Conservation (phyloP, 2,797 vertebrate genomes). For the Siniperca scherzeri region DNA sequence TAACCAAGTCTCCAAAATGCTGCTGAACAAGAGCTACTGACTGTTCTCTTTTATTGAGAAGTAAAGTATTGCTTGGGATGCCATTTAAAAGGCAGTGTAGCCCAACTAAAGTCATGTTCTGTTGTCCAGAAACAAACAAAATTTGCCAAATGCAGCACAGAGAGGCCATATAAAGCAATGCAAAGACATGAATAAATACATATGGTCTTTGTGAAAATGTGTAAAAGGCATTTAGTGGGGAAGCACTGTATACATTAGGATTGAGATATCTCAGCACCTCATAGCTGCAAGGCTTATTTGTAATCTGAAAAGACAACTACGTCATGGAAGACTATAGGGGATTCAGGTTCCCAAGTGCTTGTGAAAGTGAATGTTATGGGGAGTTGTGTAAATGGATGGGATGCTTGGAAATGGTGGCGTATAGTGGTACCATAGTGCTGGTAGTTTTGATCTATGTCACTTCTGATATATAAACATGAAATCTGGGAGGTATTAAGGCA, state of each 20-base stretch:
- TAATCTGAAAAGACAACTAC: conserved; percentile 57
- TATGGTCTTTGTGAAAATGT: conserved; percentile 41
- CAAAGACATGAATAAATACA: conserved; percentile 16
- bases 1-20: conserved; percentile 12
- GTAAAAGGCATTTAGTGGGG: conserved; percentile 38
- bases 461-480: conserved; percentile 3
- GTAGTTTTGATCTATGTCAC: not conserved
- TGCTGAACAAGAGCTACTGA: conserved; percentile 15
- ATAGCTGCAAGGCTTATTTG: conserved; percentile 66
- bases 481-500: not conserved
- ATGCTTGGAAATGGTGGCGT: conserved; percentile 31
- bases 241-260: conserved; percentile 56
- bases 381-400: conserved; percentile 27
- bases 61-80: conserved; percentile 33
- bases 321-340: conserved; percentile 23
- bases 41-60: conserved; percentile 29
- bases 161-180: not conserved
- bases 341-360: conserved; percentile 46
- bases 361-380: conserved; percentile 32
- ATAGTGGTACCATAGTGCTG: not conserved
- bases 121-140: conserved; percentile 16
- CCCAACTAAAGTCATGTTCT: conserved; percentile 17
- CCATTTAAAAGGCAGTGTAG: conserved; percentile 27
- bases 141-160: conserved; percentile 35
- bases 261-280: conserved; percentile 63